Conservation (phyloP, 2,113 vertebrate genomes). For the Cyprinodon variegatus region DNA sequence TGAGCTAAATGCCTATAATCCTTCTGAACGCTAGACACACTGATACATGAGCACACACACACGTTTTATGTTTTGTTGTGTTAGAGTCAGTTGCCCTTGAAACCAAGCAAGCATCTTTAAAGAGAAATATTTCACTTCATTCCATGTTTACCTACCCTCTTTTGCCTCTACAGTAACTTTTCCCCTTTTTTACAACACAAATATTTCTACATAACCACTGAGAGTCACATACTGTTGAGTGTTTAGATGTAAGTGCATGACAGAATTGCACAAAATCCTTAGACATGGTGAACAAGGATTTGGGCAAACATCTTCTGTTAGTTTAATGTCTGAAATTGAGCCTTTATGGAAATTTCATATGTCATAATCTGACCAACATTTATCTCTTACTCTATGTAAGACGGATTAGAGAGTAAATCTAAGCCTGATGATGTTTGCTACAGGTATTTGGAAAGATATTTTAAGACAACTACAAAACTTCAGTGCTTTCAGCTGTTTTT, state of each 20-base stretch:
- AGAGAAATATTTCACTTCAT: constrained; percentile 27
- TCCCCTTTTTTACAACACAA: constrained; percentile 1
- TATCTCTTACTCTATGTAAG: constrained; percentile 16
- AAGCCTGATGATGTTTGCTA: neutral
- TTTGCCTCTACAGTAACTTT: neutral
- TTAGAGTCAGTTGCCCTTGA: constrained; percentile 67
- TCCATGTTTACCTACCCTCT: neutral
- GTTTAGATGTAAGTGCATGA: constrained; percentile 45
- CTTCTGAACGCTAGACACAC: constrained; percentile 46
- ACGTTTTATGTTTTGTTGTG: constrained; percentile 63
- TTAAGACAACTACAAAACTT: neutral
- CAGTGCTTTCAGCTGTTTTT: neutral
- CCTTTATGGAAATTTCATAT: constrained; percentile 33
- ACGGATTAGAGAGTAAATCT: constrained; percentile 21
- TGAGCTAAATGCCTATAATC: constrained; percentile 70
- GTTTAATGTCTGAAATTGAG: constrained; percentile 2
- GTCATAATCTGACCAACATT: constrained; percentile 20
- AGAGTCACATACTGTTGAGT: constrained; percentile 29
- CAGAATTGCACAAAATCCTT: constrained; percentile 48
- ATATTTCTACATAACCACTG: constrained; percentile 21
- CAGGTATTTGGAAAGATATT: constrained; percentile 16
- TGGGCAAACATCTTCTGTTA: constrained; percentile 25
- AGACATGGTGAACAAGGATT: constrained; percentile 22
- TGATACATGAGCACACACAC: constrained; percentile 27
- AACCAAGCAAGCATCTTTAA: constrained; percentile 58